Evolutionary conservation across 2,113 vertebrate genomes (phyloP).

Genomic region (Malurus elegans): DNA sequence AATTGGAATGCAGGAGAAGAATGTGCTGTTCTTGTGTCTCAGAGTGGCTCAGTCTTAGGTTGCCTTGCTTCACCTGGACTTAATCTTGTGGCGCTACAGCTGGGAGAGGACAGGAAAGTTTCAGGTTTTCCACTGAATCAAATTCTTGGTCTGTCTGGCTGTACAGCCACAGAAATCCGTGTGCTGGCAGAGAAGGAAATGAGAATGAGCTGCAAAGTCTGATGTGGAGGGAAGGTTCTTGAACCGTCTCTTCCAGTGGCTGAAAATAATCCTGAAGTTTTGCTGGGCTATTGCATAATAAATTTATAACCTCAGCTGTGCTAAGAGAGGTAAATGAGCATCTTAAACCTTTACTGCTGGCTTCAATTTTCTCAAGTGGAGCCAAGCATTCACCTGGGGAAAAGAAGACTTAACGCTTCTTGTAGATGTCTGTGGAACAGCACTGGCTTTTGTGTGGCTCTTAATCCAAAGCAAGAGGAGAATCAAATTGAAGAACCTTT

Average conservation of each 20-base stretch:
- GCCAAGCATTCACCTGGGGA: neutral
- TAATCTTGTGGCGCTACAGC: neutral
- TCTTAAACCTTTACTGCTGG: neutral
- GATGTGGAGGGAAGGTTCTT: neutral
- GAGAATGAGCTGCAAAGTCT: neutral
- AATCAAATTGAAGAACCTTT: neutral
- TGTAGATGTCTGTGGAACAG: neutral
- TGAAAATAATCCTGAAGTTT: neutral
- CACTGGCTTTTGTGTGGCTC: neutral
- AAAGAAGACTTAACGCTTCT: neutral
- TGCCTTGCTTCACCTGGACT: neutral
- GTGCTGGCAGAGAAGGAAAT: neutral
- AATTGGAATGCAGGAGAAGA: neutral
- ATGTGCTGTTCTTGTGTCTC: accelerated
- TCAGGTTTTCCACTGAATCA: neutral
- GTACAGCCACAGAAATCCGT: neutral
- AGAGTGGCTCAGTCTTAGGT: neutral
- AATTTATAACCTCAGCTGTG: neutral
- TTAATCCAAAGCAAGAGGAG: neutral
- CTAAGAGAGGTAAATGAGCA: neutral
- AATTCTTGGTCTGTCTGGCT: neutral
- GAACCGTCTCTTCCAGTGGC: neutral
- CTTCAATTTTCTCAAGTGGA: neutral
- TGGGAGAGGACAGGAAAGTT: neutral
- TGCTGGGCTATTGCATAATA: neutral